phyloP scores from a whole-genome alignment of 2,113 vertebrate genomes.

The Neodontobutis hainanensis region DNA sequence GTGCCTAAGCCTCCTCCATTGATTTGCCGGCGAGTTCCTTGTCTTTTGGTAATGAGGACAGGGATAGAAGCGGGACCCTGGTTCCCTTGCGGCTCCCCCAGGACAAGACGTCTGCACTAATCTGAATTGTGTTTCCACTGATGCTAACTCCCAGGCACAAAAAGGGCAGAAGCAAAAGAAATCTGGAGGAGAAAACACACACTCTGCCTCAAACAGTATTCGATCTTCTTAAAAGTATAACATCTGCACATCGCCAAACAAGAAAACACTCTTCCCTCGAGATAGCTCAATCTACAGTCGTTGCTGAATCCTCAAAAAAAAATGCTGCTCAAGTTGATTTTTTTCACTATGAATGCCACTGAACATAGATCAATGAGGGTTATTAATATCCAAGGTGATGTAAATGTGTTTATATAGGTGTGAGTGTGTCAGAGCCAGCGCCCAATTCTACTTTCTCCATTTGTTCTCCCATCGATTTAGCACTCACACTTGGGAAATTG shows the following conservation, averaged over 20 bases:
- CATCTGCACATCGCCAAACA: slow-evolving; percentile 51
- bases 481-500: slow-evolving; percentile 32
- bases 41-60: slow-evolving; percentile 81
- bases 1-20: slow-evolving; percentile 73
- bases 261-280: slow-evolving; percentile 36
- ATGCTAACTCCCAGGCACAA: slow-evolving; percentile 62
- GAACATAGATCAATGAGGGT: slow-evolving; percentile 59
- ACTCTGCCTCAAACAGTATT: slow-evolving; percentile 35
- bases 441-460: slow-evolving; percentile 6
- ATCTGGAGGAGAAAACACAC: slow-evolving; percentile 43
- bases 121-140: slow-evolving; percentile 73
- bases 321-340: slow-evolving; percentile 27
- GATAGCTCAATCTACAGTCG: slow-evolving; percentile 55
- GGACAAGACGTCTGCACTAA: slow-evolving; percentile 72
- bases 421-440: slow-evolving; percentile 20
- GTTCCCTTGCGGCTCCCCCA: slow-evolving; percentile 61
- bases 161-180: slow-evolving; percentile 44
- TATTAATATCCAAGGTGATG: slow-evolving; percentile 49
- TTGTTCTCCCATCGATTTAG: slow-evolving; percentile 61
- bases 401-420: slow-evolving; percentile 27
- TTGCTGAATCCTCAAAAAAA: slow-evolving; percentile 21
- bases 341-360: slow-evolving; percentile 31
- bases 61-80: slow-evolving; percentile 72
- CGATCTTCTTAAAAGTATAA: slow-evolving; percentile 47
- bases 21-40: slow-evolving; percentile 76